Base-by-base conservation (phyloP, 2,113 vertebrate species). In the Mobula hypostoma region DNA sequence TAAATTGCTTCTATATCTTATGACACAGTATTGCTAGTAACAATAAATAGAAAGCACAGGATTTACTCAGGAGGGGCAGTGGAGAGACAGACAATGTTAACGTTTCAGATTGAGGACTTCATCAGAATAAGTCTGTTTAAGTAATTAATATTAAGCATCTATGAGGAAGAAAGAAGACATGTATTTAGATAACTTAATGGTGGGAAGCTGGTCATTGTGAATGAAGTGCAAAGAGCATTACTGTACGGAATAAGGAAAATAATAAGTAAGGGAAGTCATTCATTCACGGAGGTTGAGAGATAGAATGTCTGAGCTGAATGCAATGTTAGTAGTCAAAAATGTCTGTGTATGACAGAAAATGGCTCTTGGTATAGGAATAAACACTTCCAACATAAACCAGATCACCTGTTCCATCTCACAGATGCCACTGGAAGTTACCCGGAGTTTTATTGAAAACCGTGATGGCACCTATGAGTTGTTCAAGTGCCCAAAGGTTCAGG, bases 341-440 rank as follows among this genome's bases (percentile, higher is more conserved):
- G 76, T 29, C 3, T 77, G 0, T 77, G 58, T 63, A 61, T 5
- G 27, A 11, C 14, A 63, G 83, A n/a, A 88, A 63, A n/a, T n/a
- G 83, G 27, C 14, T 61, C 56, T 61, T 14, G 56, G 8, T 9
- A 88, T n/a, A n/a, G 61, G 11, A 29, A 63, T n/a, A 11, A 63
- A n/a, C 56, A 5, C 83, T 63, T 85, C 48, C 48, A 85, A 27
- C 27, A 58, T 63, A 87, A 87, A 29, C 83, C 48, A n/a, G 9
- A 24, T 29, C 56, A 1, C 24, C 58, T n/a, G 12, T 90, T 90
- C 61, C 15, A 3, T 8, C 61, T 56, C 68, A 82, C 95, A 99
- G 98, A 95, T 99, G 96, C 97, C 98, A 7, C 96, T 99, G 95
- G 98, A 99, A 96, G 96, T 98, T 94, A 98, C 97, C 0, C 97